phyloP scores from a whole-genome alignment of 2,888 invertebrate genomes.

The Catotricha subobsoleta region DNA sequence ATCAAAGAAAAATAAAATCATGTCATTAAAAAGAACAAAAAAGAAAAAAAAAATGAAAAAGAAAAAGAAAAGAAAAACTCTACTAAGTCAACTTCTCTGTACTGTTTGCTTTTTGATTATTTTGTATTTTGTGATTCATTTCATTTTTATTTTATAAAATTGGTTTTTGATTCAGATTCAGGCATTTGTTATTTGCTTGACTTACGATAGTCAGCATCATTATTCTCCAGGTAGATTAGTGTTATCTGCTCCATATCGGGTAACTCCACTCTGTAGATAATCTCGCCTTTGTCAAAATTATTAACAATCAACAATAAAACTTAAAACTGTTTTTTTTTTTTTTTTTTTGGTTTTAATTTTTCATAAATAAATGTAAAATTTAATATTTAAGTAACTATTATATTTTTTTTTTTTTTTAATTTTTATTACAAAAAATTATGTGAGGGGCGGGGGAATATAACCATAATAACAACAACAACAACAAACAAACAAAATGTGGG shows the following conservation, averaged over 20 bases:
- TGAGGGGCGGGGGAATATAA: too few species aligned
- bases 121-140: constrained; percentile 11
- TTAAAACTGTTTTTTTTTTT: background rate
- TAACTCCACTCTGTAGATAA: constrained; percentile 85
- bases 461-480: too few species aligned
- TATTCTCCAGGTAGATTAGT: constrained; percentile 84
- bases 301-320: background rate
- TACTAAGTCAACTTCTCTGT: constrained; percentile 3
- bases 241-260: constrained; percentile 87
- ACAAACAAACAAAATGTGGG: too few species aligned
- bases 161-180: background rate
- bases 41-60: background rate
- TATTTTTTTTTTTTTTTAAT: background rate
- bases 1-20: background rate
- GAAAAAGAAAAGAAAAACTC: background rate
- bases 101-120: constrained; percentile 8
- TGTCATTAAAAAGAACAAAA: background rate
- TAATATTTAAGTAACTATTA: too few species aligned
- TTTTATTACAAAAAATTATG: background rate
- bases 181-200: constrained; percentile 21
- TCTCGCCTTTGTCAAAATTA: constrained; percentile 42
- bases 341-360: background rate
- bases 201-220: constrained; percentile 34
- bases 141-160: constrained; percentile 6
- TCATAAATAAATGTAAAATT: background rate